These are phyloP conservation scores for Alcedo atthis DNA, from an alignment of 2,797 vertebrate genomes.

Conservation along the genomic window DNA sequence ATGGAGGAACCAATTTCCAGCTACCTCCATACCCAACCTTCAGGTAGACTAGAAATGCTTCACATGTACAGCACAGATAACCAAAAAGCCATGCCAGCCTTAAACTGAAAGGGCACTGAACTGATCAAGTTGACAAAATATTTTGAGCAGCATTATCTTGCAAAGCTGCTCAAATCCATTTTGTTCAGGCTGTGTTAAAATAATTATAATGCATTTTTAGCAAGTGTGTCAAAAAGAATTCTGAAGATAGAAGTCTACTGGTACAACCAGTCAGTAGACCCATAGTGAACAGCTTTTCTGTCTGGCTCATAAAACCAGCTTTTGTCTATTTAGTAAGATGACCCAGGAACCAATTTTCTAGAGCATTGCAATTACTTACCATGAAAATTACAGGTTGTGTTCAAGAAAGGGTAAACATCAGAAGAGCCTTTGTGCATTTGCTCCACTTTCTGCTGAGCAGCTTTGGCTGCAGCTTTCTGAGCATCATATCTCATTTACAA, in stretches of 20 bases:
- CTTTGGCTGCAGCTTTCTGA: constrained; percentile 37
- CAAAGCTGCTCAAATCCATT: neutral
- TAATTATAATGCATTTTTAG: constrained; percentile 31
- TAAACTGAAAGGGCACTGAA: neutral
- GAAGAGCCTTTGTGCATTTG: neutral
- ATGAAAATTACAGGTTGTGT: neutral
- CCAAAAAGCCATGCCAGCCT: neutral
- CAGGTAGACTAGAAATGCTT: neutral
- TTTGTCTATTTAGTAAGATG: constrained; percentile 33
- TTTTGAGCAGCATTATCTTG: neutral
- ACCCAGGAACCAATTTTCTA: neutral
- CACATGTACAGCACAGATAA: neutral
- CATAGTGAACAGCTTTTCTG: neutral
- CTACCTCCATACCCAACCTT: neutral
- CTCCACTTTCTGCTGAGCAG: neutral
- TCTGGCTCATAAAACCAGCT: constrained; percentile 6
- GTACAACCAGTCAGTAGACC: neutral
- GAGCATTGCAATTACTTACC: neutral
- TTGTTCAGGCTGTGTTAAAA: neutral
- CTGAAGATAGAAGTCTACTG: neutral
- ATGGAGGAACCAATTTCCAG: neutral
- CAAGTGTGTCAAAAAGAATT: constrained; percentile 6
- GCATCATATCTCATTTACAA: constrained; percentile 66
- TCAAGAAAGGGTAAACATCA: neutral
- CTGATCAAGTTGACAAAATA: neutral